Conservation (phyloP, 2,888 invertebrate genomes). For the Platycheirus rosarum region DNA sequence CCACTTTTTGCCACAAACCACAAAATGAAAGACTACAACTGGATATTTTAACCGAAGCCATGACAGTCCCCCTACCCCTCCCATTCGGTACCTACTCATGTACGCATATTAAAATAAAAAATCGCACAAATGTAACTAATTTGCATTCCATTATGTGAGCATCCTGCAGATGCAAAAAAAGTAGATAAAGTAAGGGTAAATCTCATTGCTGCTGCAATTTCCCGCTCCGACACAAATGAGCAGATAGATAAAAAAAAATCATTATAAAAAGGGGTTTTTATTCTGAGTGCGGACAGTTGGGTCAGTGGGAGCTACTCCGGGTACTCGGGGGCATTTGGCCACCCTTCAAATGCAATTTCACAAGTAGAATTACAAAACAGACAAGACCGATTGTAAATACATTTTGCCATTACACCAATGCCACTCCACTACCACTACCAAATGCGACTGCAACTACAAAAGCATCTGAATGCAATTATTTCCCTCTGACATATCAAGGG, state of each 20-base stretch:
- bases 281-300: background rate
- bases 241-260: slow-evolving; percentile 49
- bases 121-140: slow-evolving; percentile 70
- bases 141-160: slow-evolving; percentile 67
- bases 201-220: slow-evolving; percentile 7
- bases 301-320: too few species aligned
- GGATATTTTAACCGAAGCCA: slow-evolving; percentile 27
- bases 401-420: background rate
- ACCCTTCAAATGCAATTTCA: slow-evolving; percentile 35
- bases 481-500: slow-evolving; percentile 54
- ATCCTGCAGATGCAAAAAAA: slow-evolving; percentile 32
- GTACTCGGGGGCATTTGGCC: slow-evolving; percentile 23
- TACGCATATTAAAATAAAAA: slow-evolving; percentile 66
- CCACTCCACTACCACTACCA: background rate
- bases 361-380: slow-evolving; percentile 1
- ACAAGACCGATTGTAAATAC: background rate
- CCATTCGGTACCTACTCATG: too few species aligned
- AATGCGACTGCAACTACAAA: background rate
- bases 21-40: slow-evolving; percentile 52
- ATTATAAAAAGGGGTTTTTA: slow-evolving; percentile 15
- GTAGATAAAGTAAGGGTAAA: background rate
- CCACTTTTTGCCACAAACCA: slow-evolving; percentile 34
- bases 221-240: slow-evolving; percentile 29
- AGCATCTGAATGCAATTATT: slow-evolving; percentile 31
- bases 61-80: slow-evolving; percentile 24